Percentiles rank a stretch among this genome's conserved stretches.
Conservation (phyloP, 2,888 invertebrate genomes). For the Drosophila mimetica region DNA sequence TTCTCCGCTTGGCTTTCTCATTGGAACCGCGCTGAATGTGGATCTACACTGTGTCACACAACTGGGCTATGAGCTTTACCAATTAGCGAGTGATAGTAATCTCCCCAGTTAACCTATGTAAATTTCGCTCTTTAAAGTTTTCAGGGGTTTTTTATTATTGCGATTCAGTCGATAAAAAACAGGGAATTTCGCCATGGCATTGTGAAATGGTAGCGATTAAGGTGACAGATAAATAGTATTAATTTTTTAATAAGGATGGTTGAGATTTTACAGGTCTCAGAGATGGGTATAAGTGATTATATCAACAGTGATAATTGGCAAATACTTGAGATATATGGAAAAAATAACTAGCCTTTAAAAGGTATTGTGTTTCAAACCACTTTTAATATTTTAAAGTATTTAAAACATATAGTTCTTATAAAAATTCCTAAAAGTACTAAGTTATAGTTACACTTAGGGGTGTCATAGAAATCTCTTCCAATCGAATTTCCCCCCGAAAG, state of each 20-base stretch:
- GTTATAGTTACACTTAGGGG: too few species aligned
- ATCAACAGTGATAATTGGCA: background rate
- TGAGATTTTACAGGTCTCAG: background rate
- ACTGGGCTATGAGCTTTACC: slow-evolving; percentile 15
- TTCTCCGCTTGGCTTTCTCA: slow-evolving; percentile 43
- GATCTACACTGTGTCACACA: slow-evolving; percentile 55
- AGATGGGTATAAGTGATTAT: background rate
- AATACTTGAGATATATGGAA: too few species aligned
- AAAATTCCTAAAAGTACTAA: too few species aligned
- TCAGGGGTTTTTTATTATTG: slow-evolving; percentile 4
- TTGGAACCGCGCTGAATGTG: slow-evolving; percentile 52
- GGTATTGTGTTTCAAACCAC: too few species aligned
- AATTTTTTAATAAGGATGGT: background rate
- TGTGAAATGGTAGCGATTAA: slow-evolving; percentile 24
- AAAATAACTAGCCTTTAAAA: too few species aligned
- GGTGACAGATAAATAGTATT: slow-evolving; percentile 13
- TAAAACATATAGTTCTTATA: too few species aligned
- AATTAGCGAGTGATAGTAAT: slow-evolving; percentile 33
- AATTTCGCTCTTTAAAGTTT: slow-evolving; percentile 24
- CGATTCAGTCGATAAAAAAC: slow-evolving; percentile 10
- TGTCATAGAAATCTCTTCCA: too few species aligned
- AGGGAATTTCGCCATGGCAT: slow-evolving; percentile 14
- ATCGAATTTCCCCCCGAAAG: too few species aligned
- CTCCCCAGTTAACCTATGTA: slow-evolving; percentile 26
- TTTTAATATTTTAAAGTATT: too few species aligned